phyloP scores from a whole-genome alignment of 1,140 invertebrate genomes.

The Lutraria rhynchaena region DNA sequence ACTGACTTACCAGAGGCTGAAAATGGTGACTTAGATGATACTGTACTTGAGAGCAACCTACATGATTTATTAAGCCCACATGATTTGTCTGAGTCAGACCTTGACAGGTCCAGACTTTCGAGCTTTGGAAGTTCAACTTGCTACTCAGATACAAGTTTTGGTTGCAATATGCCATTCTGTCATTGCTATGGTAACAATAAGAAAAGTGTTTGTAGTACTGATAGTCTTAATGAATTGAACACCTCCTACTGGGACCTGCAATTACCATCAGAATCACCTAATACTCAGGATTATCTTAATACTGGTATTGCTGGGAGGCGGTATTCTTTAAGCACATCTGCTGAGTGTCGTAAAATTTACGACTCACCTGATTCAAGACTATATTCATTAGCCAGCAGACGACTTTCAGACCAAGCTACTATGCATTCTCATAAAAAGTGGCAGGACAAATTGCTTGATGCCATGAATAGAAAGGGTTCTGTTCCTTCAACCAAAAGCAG shows the following conservation, averaged over 20 bases:
- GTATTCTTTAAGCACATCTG: slow-evolving; percentile 5
- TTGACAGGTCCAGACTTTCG: slow-evolving; percentile 12
- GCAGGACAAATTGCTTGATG: slow-evolving; percentile 25
- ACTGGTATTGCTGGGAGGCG: background rate
- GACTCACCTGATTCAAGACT: background rate
- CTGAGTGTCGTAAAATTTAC: background rate
- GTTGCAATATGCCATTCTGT: background rate
- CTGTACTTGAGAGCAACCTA: background rate
- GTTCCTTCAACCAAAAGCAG: background rate
- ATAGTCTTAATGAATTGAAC: background rate
- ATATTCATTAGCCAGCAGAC: background rate
- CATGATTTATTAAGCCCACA: background rate
- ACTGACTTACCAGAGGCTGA: background rate
- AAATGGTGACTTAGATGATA: background rate
- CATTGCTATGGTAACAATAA: background rate
- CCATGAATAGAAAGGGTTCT: background rate
- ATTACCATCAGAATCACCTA: slow-evolving; percentile 5
- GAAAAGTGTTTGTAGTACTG: slow-evolving; percentile 1
- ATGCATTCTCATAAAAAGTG: background rate
- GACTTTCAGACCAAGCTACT: slow-evolving; percentile 10
- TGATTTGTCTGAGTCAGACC: too few relatives aligned
- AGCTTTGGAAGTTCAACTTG: slow-evolving; percentile 28
- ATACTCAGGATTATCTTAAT: too few relatives aligned
- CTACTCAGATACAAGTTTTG: slow-evolving; percentile 7
- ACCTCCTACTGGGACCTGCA: slow-evolving; percentile 27